Percentiles rank a stretch among this genome's conserved stretches.
Conservation (phyloP, 2,113 vertebrate species). For the Oncorhynchus clarkii region DNA sequence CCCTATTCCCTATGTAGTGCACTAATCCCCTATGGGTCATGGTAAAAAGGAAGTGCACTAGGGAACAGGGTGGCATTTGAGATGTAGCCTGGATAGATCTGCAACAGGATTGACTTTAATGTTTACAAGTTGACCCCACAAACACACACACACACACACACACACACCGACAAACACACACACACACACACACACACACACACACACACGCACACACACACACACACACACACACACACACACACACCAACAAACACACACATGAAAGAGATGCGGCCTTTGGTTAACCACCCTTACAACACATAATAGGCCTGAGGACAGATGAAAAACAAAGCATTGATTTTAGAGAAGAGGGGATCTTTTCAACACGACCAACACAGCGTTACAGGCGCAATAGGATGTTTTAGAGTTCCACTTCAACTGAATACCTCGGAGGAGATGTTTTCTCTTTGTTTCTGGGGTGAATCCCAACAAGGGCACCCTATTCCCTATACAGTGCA, state of each 20-base stretch:
- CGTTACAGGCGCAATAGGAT: slow-evolving; percentile 59
- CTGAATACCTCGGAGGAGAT: slow-evolving; percentile 57
- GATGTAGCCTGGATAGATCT: slow-evolving; percentile 22
- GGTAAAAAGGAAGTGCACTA: slow-evolving; percentile 23
- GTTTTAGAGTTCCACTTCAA: slow-evolving; percentile 61
- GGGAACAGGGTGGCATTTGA: slow-evolving; percentile 35
- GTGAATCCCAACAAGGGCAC: no score
- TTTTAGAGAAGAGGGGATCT: slow-evolving; percentile 50
- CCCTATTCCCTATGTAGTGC: no score
- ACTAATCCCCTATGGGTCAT: neutral
- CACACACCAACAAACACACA: neutral
- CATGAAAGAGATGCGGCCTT: neutral
- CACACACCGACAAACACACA: slow-evolving; percentile 14
- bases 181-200: slow-evolving; percentile 17
- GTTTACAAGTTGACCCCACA: slow-evolving; percentile 7
- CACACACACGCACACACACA: neutral
- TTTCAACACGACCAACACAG: slow-evolving; percentile 48
- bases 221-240: no score
- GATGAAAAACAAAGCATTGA: slow-evolving; percentile 61
- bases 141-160: slow-evolving; percentile 7
- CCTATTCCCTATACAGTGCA: no score
- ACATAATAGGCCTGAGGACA: slow-evolving; percentile 39
- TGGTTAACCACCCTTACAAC: neutral
- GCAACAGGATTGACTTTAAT: neutral
- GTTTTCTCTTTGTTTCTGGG: neutral